phyloP scores from a whole-genome alignment of 2,797 vertebrate genomes.

The Enteromius trimaculatus region DNA sequence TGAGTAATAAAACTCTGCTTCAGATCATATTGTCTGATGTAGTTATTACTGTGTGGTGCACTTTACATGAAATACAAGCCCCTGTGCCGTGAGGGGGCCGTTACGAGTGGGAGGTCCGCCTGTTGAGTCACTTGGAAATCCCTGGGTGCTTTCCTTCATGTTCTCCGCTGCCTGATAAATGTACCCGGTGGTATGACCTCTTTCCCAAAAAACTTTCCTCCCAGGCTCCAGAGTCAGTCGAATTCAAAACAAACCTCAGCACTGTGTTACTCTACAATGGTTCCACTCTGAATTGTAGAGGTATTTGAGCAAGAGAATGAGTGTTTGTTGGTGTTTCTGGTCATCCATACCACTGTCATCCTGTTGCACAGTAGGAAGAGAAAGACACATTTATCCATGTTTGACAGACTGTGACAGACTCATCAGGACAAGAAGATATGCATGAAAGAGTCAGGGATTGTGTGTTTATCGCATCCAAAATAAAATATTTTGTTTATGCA shows the following conservation, averaged over 20 bases:
- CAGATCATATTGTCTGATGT: conserved; percentile 32
- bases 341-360: conserved; percentile 5
- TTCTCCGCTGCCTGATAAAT: conserved; percentile 27
- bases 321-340: conserved; percentile 34
- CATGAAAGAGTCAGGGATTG: neutral
- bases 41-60: conserved; percentile 29
- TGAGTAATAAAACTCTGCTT: conserved; percentile 65
- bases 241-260: conserved; percentile 29
- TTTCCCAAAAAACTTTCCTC: conserved; percentile 10
- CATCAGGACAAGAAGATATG: neutral
- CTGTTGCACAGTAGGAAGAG: neutral
- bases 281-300: neutral
- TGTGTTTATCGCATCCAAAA: neutral
- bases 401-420: neutral
- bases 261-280: neutral
- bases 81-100: neutral
- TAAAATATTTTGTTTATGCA: too few species aligned
- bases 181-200: conserved; percentile 15
- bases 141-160: conserved; percentile 42
- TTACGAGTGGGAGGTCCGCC: conserved; percentile 40
- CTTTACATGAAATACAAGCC: conserved; percentile 9
- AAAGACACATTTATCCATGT: neutral
- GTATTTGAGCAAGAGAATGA: neutral
- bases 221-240: conserved; percentile 9
- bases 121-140: conserved; percentile 51